phyloP scores from a whole-genome alignment of 2,888 invertebrate genomes.

The Agrochola lota region DNA sequence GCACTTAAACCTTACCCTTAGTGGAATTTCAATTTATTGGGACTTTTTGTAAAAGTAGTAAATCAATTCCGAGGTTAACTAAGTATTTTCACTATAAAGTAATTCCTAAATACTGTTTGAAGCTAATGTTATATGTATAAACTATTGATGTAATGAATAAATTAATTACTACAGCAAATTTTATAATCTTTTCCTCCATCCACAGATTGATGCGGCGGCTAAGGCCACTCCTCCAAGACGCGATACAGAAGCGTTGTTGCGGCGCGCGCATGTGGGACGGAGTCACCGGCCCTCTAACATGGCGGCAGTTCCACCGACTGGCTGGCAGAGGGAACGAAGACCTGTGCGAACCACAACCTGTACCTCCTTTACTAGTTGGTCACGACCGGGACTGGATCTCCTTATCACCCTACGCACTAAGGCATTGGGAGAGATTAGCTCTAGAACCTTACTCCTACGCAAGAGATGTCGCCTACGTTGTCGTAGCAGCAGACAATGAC shows the following conservation, averaged over 20 bases:
- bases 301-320: constrained; percentile 99
- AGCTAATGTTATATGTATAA: neutral
- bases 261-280: constrained; percentile 98
- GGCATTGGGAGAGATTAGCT: constrained; percentile 99
- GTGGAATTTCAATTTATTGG: too few species aligned
- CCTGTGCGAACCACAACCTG: constrained; percentile 99
- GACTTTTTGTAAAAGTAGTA: too few species aligned
- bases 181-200: neutral
- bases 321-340: constrained; percentile 98
- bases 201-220: constrained; percentile 95
- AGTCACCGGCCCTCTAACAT: constrained; percentile 98
- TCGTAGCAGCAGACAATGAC: constrained; percentile 98
- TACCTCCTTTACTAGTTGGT: constrained; percentile 98
- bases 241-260: constrained; percentile 98
- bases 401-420: constrained; percentile 97
- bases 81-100: too few species aligned
- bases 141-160: neutral
- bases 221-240: constrained; percentile 98
- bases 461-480: constrained; percentile 98
- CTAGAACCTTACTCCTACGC: constrained; percentile 99
- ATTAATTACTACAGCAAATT: too few species aligned
- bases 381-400: constrained; percentile 99
- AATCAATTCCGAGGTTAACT: too few species aligned
- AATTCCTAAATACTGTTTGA: too few species aligned
- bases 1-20: too few species aligned